Evolutionary conservation across 2,797 vertebrate species (phyloP).

Genomic region (Sebastes oblongus): DNA sequence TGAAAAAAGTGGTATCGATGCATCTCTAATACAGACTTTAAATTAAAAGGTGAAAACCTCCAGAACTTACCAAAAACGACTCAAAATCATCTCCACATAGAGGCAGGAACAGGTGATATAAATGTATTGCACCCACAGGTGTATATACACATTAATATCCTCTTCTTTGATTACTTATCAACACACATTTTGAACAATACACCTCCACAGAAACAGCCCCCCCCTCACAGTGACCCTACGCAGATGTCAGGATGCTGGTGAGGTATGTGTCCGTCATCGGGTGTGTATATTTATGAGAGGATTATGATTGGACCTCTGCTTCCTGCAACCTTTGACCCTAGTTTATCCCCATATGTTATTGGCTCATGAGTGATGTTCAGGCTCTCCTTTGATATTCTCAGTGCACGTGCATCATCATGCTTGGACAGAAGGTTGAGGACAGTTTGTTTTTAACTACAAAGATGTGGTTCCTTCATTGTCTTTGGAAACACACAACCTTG

Average conservation of each 20-base stretch:
- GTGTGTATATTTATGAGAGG: conserved; percentile 61
- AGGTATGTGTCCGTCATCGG: conserved; percentile 41
- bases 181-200: background rate
- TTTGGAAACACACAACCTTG: background rate
- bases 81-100: background rate
- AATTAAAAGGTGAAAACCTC: background rate
- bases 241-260: background rate
- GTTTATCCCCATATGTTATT: conserved; percentile 44
- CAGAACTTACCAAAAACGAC: background rate
- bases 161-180: background rate
- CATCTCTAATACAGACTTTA: no score
- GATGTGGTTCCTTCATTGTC: background rate
- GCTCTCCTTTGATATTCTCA: conserved; percentile 24
- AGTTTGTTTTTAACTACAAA: background rate
- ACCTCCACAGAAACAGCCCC: background rate
- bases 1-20: no score
- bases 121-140: background rate
- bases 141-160: background rate
- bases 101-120: background rate
- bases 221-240: background rate
- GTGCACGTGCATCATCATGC: background rate
- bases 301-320: conserved; percentile 45
- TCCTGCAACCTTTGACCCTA: conserved; percentile 59
- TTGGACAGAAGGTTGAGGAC: background rate
- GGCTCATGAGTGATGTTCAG: conserved; percentile 49